phyloP scores from a whole-genome alignment of 2,113 vertebrate genomes.

The Suncus etruscus region DNA sequence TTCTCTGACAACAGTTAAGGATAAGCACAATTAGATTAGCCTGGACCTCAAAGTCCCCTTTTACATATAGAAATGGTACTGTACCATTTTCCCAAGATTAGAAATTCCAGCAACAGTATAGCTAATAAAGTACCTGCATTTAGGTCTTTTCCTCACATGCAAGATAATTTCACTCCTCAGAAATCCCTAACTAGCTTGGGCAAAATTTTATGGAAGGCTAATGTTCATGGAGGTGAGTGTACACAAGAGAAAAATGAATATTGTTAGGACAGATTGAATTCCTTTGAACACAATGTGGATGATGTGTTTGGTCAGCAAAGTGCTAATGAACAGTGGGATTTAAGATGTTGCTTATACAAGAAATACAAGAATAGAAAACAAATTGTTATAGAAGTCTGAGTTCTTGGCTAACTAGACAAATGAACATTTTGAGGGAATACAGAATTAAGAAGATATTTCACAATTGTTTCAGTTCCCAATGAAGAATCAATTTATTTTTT shows the following conservation, averaged over 20 bases:
- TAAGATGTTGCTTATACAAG: conserved; percentile 69
- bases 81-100: neutral
- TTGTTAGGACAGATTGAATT: neutral
- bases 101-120: neutral
- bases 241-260: conserved; percentile 25
- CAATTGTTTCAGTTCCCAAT: neutral
- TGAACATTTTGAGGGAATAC: neutral
- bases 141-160: neutral
- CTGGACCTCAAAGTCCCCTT: neutral
- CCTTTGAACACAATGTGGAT: conserved; percentile 4
- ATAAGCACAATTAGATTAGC: neutral
- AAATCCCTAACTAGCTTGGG: conserved; percentile 49
- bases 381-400: neutral
- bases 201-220: conserved; percentile 22
- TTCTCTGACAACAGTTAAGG: neutral
- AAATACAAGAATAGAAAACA: conserved; percentile 48
- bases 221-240: neutral
- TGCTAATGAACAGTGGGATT: conserved; percentile 57
- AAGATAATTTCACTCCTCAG: conserved; percentile 43
- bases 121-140: neutral
- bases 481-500: neutral
- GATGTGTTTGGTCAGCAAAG: conserved; percentile 62
- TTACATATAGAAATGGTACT: neutral
- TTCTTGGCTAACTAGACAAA: conserved; percentile 42
- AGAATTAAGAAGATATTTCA: conserved; percentile 1